Evolutionary conservation across 2,797 vertebrate species (phyloP).

Genomic region (Mustela erminea): DNA sequence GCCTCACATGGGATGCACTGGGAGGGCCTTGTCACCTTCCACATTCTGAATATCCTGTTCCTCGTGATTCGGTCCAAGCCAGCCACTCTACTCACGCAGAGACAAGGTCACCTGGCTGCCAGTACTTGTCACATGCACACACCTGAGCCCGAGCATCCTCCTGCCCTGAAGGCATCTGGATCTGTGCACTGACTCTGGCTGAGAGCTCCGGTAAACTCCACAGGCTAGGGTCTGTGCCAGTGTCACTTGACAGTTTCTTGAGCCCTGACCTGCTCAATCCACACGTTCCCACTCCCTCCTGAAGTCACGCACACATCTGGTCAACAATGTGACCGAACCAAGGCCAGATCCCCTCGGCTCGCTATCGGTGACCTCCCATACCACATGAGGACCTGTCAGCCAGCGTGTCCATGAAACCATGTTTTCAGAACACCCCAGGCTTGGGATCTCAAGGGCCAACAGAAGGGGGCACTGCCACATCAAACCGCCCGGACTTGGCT

Average conservation of each 20-base stretch:
- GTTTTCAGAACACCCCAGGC: background rate
- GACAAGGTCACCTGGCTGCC: conserved; percentile 30
- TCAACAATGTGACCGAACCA: conserved; percentile 30
- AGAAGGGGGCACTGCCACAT: fast-evolving
- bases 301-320: conserved; percentile 1
- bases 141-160: background rate
- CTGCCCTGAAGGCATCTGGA: background rate
- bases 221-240: background rate
- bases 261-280: background rate
- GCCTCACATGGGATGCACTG: background rate
- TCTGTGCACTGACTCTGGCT: background rate
- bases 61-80: background rate
- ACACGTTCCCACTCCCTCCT: background rate
- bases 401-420: background rate
- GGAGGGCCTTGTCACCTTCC: background rate
- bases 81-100: background rate
- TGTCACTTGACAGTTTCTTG: conserved; percentile 43
- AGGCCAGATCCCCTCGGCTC: background rate
- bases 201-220: background rate
- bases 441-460: background rate
- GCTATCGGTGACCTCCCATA: background rate
- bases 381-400: background rate
- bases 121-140: background rate
- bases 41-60: background rate
- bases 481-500: background rate